These are phyloP conservation scores for Drosophila jambulina DNA, from an alignment of 1,140 invertebrate genomes.

Conservation along the genomic window DNA sequence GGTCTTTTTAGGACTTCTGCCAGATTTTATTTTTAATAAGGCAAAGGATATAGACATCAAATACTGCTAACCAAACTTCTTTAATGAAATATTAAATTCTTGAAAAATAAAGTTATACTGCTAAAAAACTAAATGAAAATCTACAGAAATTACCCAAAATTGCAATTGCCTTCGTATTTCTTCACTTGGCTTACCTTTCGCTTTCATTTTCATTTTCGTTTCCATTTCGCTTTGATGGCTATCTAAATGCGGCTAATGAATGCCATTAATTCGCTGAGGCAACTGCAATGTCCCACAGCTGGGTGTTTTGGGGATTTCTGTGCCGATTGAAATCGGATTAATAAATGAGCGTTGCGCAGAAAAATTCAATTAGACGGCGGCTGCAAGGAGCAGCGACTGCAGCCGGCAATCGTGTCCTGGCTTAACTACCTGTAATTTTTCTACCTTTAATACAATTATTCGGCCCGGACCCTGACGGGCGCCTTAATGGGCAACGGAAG, in stretches of 20 bases:
- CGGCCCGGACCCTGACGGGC: slow-evolving; percentile 36
- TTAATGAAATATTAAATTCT: too few relatives aligned
- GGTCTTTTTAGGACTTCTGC: background rate
- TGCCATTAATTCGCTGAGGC: slow-evolving; percentile 65
- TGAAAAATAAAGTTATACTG: background rate
- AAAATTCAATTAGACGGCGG: slow-evolving; percentile 73
- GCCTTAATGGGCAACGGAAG: slow-evolving; percentile 67
- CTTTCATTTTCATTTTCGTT: slow-evolving; percentile 39
- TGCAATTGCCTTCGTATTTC: slow-evolving; percentile 18
- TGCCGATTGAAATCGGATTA: slow-evolving; percentile 80
- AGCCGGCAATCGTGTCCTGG: slow-evolving; percentile 14
- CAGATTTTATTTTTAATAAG: background rate
- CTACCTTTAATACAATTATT: slow-evolving; percentile 74
- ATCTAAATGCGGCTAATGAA: slow-evolving; percentile 79
- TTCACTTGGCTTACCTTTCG: slow-evolving; percentile 32
- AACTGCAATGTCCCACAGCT: slow-evolving; percentile 29
- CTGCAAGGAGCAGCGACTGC: background rate
- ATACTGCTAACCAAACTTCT: background rate
- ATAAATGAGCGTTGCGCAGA: slow-evolving; percentile 73
- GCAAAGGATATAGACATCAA: background rate
- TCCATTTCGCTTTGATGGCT: slow-evolving; percentile 49
- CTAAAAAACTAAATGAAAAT: background rate
- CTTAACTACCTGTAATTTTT: slow-evolving; percentile 75
- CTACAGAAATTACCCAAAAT: background rate
- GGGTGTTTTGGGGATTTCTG: slow-evolving; percentile 47